Evolutionary conservation across 2,888 invertebrate species (phyloP).

Genomic region (Caenorhabditis afra): DNA sequence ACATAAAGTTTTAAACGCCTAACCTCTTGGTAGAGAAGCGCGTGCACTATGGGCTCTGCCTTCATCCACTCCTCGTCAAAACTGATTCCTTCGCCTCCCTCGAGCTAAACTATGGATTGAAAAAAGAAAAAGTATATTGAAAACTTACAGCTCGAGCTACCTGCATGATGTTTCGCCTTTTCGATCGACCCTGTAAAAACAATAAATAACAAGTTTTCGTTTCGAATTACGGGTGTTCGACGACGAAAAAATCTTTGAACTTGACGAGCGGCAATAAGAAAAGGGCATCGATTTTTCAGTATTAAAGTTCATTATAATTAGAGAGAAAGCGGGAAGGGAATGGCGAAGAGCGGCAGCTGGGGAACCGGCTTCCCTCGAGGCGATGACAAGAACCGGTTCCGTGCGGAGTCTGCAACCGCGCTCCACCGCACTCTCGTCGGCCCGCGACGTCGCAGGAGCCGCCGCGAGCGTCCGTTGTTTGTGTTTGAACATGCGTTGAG

Average conservation of each 20-base stretch:
- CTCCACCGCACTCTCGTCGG: constrained; percentile 3
- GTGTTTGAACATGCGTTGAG: constrained; percentile 10
- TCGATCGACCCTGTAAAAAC: not conserved
- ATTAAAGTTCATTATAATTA: constrained; percentile 34
- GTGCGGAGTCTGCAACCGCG: constrained; percentile 16
- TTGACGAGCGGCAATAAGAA: no score
- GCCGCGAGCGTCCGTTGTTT: constrained; percentile 4
- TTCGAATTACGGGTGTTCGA: not conserved
- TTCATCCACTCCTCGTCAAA: constrained; percentile 97
- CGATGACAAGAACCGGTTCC: constrained; percentile 46
- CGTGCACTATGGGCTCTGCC: constrained; percentile 94
- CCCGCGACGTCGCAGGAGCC: not conserved
- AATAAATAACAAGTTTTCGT: not conserved
- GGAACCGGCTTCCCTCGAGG: constrained; percentile 24
- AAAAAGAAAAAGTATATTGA: no score
- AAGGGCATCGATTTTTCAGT: not conserved
- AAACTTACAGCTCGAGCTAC: no score
- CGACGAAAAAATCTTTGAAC: not conserved
- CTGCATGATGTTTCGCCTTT: not conserved
- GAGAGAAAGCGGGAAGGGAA: constrained; percentile 31
- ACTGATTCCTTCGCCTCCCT: constrained; percentile 5
- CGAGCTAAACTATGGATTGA: constrained; percentile 8
- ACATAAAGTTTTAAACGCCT: not conserved
- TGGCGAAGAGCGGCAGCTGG: constrained; percentile 21
- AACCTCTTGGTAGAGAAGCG: constrained; percentile 88